Base-by-base conservation (phyloP, 2,113 vertebrate genomes). In the Epinephelus fuscoguttatus region DNA sequence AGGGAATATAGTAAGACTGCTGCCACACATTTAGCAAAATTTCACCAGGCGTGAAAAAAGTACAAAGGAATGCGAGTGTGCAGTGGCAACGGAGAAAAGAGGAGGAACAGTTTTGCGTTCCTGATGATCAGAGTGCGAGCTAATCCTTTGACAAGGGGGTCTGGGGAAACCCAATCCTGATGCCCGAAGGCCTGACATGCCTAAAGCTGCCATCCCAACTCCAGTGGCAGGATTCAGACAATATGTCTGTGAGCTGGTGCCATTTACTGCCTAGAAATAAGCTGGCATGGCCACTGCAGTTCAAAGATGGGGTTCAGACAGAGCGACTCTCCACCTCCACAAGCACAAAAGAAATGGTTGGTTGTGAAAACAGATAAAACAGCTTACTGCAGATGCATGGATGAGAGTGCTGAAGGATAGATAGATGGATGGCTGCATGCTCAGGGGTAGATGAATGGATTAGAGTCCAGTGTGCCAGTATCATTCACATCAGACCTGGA, bases 131-230 rank as follows among this genome's bases (percentile, higher is more conserved):
- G 84, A 94, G 91, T 88, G 85, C 62, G 79, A 86, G 89, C 90
- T 95, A 95, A 95, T 95, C 94, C 93, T 92, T 86, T 89, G 91
- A 94, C 89, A 92, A 93, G 93, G 84, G 84, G 89, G 91, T 92
- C 88, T 85, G 74, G 90, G 89, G 84, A 90, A 93, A 92, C 92
- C 89, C 90, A 92, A 94, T 94, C 90, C 90, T 40, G 55, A 73
- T 90, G 86, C 93, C 93, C 90, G 67, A 77, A 90, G 89, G 90
- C 84, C 88, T 84, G 81, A 92, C 91, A 88, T 86, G 93, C 91
- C 85, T 92, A 92, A 93, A 92, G 87, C 91, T 93, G 90, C 85
- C 91, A 93, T 87, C 87, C 78, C 79, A 85, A 90, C 91, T 90
- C 76, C 87, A 88, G 84, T 63, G 84, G 89, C 86, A 92, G 91